phyloP scores from a whole-genome alignment of 1,140 invertebrate species.

The Himalopsyche phryganea region DNA sequence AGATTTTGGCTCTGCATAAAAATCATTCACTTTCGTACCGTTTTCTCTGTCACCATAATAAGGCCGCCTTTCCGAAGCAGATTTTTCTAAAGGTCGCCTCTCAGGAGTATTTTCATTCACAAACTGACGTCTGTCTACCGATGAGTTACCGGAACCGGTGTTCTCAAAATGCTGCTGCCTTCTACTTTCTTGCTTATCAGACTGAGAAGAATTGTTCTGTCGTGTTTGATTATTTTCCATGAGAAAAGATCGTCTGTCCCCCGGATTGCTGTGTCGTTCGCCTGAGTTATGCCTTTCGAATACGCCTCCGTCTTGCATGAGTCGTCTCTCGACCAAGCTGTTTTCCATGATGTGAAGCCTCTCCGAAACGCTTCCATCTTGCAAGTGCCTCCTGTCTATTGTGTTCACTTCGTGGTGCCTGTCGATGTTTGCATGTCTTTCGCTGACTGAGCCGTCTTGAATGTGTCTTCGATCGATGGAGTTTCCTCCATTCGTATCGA shows the following conservation, averaged over 20 bases:
- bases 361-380: too few species aligned
- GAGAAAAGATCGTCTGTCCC: background rate
- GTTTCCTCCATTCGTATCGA: too few species aligned
- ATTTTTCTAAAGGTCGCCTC: constrained; percentile 20
- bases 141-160: background rate
- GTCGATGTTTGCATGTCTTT: too few species aligned
- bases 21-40: background rate
- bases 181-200: background rate
- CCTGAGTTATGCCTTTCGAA: background rate
- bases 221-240: background rate
- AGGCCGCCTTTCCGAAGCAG: constrained; percentile 19
- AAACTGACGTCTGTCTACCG: too few species aligned
- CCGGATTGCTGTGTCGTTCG: constrained; percentile 2
- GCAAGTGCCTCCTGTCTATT: too few species aligned
- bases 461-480: too few species aligned
- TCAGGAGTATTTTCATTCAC: constrained; percentile 2
- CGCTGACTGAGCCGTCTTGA: too few species aligned
- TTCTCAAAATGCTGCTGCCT: background rate
- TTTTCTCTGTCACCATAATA: constrained; percentile 5
- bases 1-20: constrained; percentile 1
- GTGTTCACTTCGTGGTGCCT: too few species aligned
- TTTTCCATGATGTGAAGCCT: too few species aligned
- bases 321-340: too few species aligned
- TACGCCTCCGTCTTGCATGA: too few species aligned
- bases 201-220: background rate